Evolutionary conservation across 2,888 invertebrate species (phyloP).

Genomic region (Hemistola chrysoprasaria): DNA sequence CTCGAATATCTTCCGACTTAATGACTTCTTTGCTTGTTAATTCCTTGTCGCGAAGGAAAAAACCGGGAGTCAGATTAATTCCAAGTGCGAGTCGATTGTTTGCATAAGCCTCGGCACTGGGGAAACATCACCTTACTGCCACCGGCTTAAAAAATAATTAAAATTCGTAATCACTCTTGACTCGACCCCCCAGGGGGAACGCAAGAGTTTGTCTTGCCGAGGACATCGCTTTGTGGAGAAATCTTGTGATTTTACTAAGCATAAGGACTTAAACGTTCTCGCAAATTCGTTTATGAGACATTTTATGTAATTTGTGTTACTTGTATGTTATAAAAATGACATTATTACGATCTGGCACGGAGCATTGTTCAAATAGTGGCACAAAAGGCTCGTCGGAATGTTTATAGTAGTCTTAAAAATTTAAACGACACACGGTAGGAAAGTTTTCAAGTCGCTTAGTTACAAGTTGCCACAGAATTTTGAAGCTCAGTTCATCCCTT

Average conservation of each 20-base stretch:
- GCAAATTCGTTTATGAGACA: slow-evolving; percentile 53
- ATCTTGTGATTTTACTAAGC: slow-evolving; percentile 40
- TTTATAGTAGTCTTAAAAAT: slow-evolving; percentile 70
- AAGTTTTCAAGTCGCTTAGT: slow-evolving; percentile 66
- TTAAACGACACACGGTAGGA: slow-evolving; percentile 60
- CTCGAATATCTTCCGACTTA: slow-evolving; percentile 79
- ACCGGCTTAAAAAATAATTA: slow-evolving; percentile 83
- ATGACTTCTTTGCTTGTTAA: slow-evolving; percentile 83
- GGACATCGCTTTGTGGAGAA: slow-evolving; percentile 30
- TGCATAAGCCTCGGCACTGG: slow-evolving; percentile 77
- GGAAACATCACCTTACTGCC: slow-evolving; percentile 80
- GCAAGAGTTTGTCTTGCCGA: slow-evolving; percentile 52
- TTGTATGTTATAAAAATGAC: slow-evolving; percentile 59
- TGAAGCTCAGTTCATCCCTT: slow-evolving; percentile 77
- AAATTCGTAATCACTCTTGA: slow-evolving; percentile 83
- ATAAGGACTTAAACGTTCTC: slow-evolving; percentile 48
- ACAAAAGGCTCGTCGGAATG: slow-evolving; percentile 63
- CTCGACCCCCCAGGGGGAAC: slow-evolving; percentile 65
- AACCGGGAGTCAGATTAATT: slow-evolving; percentile 78
- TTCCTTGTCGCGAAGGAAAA: slow-evolving; percentile 80
- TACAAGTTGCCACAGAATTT: slow-evolving; percentile 71
- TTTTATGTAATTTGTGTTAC: slow-evolving; percentile 51
- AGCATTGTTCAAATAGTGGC: slow-evolving; percentile 55
- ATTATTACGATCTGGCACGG: slow-evolving; percentile 58
- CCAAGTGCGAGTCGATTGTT: slow-evolving; percentile 82